Evolutionary conservation across 1,140 invertebrate species (phyloP).

Genomic region (Hydropsyche tenuis): DNA sequence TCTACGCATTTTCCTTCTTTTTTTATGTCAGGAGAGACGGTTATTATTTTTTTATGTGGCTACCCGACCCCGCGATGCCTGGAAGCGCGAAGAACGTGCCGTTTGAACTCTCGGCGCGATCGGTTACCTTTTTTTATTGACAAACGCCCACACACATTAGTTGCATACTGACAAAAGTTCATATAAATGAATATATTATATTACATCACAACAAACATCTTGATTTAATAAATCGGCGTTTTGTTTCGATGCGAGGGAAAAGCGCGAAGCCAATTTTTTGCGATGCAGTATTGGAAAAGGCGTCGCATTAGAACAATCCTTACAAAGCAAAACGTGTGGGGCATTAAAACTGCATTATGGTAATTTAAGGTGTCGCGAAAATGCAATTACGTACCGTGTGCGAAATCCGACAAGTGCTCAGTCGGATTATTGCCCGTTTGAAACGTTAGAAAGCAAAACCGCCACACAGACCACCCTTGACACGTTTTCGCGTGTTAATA

Average conservation of each 20-base stretch:
- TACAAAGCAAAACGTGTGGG: neutral
- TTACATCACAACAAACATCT: too few relatives aligned
- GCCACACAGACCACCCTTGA: slow-evolving; percentile 31
- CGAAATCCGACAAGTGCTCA: slow-evolving; percentile 22
- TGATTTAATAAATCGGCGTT: too few relatives aligned
- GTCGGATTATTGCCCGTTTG: slow-evolving; percentile 1
- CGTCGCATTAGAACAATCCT: neutral
- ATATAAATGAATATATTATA: too few relatives aligned
- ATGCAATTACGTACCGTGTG: slow-evolving; percentile 26
- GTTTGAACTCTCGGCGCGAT: slow-evolving; percentile 31
- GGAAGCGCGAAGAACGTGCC: slow-evolving; percentile 32
- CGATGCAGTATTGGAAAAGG: too few relatives aligned
- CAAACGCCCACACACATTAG: neutral
- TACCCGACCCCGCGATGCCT: neutral
- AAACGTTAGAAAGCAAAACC: slow-evolving; percentile 15
- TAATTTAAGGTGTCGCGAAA: slow-evolving; percentile 31
- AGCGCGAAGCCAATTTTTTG: too few relatives aligned
- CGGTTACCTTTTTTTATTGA: slow-evolving; percentile 5
- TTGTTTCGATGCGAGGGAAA: too few relatives aligned
- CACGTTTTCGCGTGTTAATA: slow-evolving; percentile 37
- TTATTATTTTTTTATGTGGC: slow-evolving; percentile 15
- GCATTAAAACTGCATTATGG: slow-evolving; percentile 2
- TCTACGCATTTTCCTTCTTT: neutral
- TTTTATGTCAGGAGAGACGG: neutral
- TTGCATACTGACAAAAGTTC: too few relatives aligned